Conservation (phyloP, 2,113 vertebrate genomes). For the Hirundichthys speculiger region DNA sequence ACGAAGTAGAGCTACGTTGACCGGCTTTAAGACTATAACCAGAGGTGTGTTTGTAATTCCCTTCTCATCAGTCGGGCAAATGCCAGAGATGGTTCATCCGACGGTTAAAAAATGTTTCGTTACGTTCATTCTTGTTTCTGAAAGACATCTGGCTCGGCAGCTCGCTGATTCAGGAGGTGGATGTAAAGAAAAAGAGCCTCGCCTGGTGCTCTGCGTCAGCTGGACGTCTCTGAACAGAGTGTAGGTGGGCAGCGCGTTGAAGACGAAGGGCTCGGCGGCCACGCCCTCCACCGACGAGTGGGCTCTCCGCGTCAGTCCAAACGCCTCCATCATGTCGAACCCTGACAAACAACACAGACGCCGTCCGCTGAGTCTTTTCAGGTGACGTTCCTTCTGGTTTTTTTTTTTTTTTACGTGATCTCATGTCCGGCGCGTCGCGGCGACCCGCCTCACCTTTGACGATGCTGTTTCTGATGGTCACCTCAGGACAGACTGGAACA, state of each 20-base stretch:
- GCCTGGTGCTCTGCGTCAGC: constrained; percentile 89
- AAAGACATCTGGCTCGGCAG: too few relatives aligned
- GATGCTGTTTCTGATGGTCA: constrained; percentile 79
- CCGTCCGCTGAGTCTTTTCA: too few relatives aligned
- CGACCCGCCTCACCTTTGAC: constrained; percentile 72
- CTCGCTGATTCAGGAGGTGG: too few relatives aligned
- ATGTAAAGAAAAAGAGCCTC: constrained; percentile 21
- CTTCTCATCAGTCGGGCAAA: too few relatives aligned
- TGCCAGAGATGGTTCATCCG: too few relatives aligned
- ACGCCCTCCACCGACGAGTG: constrained; percentile 88
- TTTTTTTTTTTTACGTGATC: not conserved
- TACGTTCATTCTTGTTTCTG: too few relatives aligned
- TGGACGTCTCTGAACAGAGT: constrained; percentile 87
- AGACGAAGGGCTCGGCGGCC: constrained; percentile 86
- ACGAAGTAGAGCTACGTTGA: too few relatives aligned
- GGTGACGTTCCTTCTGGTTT: not conserved
- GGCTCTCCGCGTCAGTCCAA: constrained; percentile 86
- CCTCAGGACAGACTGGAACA: constrained; percentile 80
- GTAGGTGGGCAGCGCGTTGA: constrained; percentile 83
- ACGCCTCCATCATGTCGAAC: constrained; percentile 93
- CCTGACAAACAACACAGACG: constrained; percentile 76
- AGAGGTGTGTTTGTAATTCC: too few relatives aligned
- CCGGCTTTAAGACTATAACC: too few relatives aligned
- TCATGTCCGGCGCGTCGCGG: not conserved
- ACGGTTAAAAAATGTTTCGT: too few relatives aligned